These are phyloP conservation scores for Coregonus suidteri DNA, from an alignment of 2,797 vertebrate genomes.

Conservation along the genomic window DNA sequence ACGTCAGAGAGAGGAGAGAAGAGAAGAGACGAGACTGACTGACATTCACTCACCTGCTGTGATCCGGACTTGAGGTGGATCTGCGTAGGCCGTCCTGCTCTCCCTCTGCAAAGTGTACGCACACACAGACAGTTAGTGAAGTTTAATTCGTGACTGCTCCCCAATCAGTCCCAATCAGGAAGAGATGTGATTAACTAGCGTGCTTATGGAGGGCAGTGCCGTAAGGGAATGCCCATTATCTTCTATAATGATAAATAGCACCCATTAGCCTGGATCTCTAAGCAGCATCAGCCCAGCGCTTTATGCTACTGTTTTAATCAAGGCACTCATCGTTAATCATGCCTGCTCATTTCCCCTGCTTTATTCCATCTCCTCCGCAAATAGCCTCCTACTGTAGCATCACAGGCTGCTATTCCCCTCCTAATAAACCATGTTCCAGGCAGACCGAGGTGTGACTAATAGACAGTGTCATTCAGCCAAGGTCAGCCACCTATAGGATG, in stretches of 20 bases:
- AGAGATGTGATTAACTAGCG: not conserved
- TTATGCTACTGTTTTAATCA: constrained; percentile 46
- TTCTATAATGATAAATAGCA: constrained; percentile 50
- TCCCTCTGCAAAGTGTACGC: constrained; percentile 57
- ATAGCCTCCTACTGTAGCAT: too few species aligned
- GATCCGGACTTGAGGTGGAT: constrained; percentile 77
- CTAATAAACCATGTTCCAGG: not conserved
- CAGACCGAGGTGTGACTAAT: constrained; percentile 42
- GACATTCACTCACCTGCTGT: constrained; percentile 68
- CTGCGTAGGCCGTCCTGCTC: constrained; percentile 72
- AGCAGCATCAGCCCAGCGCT: constrained; percentile 30
- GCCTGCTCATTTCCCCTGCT: constrained; percentile 15
- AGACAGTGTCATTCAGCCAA: constrained; percentile 27
- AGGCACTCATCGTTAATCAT: constrained; percentile 44
- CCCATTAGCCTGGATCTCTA: constrained; percentile 46
- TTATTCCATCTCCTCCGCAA: not conserved
- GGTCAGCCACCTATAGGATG: constrained; percentile 42
- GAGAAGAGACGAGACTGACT: constrained; percentile 10
- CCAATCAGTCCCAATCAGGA: constrained; percentile 50
- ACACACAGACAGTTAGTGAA: constrained; percentile 12
- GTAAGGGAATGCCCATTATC: constrained; percentile 27
- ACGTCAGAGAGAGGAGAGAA: not conserved
- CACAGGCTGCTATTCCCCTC: constrained; percentile 18
- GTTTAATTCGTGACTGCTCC: constrained; percentile 16
- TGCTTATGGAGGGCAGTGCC: not conserved